phyloP scores from a whole-genome alignment of 2,888 invertebrate genomes.

The Epiblema foenella region DNA sequence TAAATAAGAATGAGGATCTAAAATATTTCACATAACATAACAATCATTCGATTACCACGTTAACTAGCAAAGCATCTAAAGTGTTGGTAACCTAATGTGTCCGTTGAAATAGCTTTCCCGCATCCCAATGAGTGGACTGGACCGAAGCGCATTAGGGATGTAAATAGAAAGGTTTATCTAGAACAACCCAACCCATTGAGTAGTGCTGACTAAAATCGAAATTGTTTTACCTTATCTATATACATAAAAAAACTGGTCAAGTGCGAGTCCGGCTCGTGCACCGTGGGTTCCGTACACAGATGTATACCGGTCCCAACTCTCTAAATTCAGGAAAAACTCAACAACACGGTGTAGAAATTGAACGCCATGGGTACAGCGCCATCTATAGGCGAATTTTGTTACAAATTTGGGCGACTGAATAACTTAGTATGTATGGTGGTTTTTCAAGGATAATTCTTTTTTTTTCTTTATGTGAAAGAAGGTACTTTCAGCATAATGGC shows the following conservation, averaged over 20 bases:
- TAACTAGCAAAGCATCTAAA: conserved; percentile 4
- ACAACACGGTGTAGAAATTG: too few relatives aligned
- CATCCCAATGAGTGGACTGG: conserved; percentile 29
- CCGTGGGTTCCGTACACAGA: too few relatives aligned
- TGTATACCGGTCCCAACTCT: too few relatives aligned
- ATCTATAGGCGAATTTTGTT: too few relatives aligned
- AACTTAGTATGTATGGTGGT: too few relatives aligned
- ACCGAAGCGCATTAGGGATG: conserved; percentile 49
- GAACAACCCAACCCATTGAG: conserved; percentile 45
- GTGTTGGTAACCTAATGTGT: conserved; percentile 7
- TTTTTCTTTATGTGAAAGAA: too few relatives aligned
- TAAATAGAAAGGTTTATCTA: conserved; percentile 51
- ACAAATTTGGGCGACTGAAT: too few relatives aligned
- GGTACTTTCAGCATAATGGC: too few relatives aligned
- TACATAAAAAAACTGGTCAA: background rate
- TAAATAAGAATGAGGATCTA: background rate
- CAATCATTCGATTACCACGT: background rate
- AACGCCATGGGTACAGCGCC: too few relatives aligned
- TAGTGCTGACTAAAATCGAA: conserved; percentile 21
- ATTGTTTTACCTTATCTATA: conserved; percentile 6
- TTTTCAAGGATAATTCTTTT: too few relatives aligned
- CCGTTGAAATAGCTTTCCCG: conserved; percentile 19
- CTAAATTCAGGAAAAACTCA: too few relatives aligned
- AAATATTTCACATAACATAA: background rate
- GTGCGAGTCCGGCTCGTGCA: too few relatives aligned